Conservation (phyloP, 2,888 invertebrate genomes). For the Xanthia togata region DNA sequence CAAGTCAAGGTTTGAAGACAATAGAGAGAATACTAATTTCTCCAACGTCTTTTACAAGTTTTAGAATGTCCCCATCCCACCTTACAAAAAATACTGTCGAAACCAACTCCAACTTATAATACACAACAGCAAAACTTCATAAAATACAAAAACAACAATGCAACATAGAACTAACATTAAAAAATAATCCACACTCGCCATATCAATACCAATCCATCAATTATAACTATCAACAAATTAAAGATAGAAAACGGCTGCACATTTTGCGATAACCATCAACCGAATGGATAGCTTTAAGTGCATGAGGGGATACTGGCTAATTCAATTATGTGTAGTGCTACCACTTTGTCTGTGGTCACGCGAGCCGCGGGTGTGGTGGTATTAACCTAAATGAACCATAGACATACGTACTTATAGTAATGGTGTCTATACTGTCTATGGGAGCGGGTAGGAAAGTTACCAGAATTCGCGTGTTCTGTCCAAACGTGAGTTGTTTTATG, state of each 20-base stretch:
- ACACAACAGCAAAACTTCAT: not conserved
- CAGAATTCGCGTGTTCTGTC: conserved; percentile 38
- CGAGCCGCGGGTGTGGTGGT: conserved; percentile 71
- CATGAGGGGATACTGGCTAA: conserved; percentile 82
- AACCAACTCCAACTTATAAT: not conserved
- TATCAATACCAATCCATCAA: conserved; percentile 40
- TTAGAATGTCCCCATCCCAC: accelerated
- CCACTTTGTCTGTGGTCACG: conserved; percentile 74
- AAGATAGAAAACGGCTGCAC: conserved; percentile 61
- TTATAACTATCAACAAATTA: conserved; percentile 50
- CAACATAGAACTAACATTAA: not conserved
- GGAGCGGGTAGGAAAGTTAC: conserved; percentile 20
- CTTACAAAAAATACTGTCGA: not conserved
- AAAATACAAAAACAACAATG: not conserved
- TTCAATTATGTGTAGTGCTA: conserved; percentile 80
- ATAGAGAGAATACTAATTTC: no score
- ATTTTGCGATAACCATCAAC: conserved; percentile 68
- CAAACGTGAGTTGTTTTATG: conserved; percentile 20
- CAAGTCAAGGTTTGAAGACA: no score
- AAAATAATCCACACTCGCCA: not conserved
- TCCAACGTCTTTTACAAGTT: not conserved
- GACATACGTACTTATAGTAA: conserved; percentile 15
- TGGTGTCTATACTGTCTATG: conserved; percentile 11
- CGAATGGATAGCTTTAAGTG: conserved; percentile 79
- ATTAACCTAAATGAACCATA: conserved; percentile 65